phyloP scores from a whole-genome alignment of 2,888 invertebrate genomes.

The Acanthosepion esculentum region DNA sequence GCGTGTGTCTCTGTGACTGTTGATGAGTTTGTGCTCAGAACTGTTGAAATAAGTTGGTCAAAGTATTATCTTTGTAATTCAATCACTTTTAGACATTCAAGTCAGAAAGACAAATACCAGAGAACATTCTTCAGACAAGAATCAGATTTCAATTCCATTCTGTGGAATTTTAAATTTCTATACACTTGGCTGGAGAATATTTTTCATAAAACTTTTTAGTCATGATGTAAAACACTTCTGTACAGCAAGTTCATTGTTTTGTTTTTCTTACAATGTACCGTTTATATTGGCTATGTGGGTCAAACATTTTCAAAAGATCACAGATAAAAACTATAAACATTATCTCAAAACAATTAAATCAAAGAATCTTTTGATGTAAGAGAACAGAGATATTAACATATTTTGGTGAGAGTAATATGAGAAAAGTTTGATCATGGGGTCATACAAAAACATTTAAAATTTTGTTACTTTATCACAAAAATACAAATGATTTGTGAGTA shows the following conservation, averaged over 20 bases:
- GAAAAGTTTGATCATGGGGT: neutral
- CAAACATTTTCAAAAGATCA: neutral
- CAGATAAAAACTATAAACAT: neutral
- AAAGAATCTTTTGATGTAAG: neutral
- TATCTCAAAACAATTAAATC: neutral
- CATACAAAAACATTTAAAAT: neutral
- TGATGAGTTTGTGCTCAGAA: neutral
- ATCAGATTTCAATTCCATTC: neutral
- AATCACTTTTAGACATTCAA: neutral
- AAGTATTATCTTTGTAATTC: neutral
- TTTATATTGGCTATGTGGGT: neutral
- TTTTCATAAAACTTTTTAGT: neutral
- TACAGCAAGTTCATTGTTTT: neutral
- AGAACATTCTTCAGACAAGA: neutral
- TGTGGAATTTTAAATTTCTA: neutral
- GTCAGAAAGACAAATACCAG: neutral
- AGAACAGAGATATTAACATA: neutral
- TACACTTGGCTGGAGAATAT: neutral
- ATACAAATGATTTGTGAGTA: neutral
- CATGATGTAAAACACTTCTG: neutral
- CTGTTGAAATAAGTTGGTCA: neutral
- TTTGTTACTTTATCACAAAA: slow-evolving; percentile 33
- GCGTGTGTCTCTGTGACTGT: slow-evolving; percentile 6
- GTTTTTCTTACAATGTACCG: neutral
- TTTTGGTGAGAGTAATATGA: neutral